Percentiles rank a stretch among this genome's conserved stretches.
Evolutionary conservation across 2,797 vertebrate genomes (phyloP).

Genomic region (Gouania willdenowi): DNA sequence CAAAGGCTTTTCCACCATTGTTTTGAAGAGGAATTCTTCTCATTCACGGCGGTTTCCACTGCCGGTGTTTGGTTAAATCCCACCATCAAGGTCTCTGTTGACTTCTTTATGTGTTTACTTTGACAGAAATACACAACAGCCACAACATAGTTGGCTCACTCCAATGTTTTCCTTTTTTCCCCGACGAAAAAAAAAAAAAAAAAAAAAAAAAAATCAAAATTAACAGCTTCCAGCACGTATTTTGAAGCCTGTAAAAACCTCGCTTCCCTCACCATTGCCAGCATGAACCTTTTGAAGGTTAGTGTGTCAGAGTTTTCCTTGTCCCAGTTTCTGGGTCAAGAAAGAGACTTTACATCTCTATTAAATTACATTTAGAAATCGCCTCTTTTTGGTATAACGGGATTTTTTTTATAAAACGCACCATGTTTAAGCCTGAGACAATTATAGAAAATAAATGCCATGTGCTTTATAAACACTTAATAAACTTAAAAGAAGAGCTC

Average conservation of each 20-base stretch:
- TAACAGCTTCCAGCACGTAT: conserved; percentile 43
- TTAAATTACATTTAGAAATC: conserved; percentile 39
- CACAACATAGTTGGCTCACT: conserved; percentile 67
- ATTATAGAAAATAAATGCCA: conserved; percentile 48
- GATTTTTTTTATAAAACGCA: conserved; percentile 51
- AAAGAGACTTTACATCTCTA: conserved; percentile 8
- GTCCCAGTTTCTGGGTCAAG: conserved; percentile 39
- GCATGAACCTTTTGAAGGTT: conserved; percentile 51
- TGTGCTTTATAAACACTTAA: conserved; percentile 55
- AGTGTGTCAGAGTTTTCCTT: conserved; percentile 58
- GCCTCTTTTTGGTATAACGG: conserved; percentile 41
- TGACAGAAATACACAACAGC: conserved; percentile 73
- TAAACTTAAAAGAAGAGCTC: conserved; percentile 55
- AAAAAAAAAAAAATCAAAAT: conserved; percentile 68
- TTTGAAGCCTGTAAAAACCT: conserved; percentile 46
- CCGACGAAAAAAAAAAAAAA: conserved; percentile 67
- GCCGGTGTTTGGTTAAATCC: conserved; percentile 57
- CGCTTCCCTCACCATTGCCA: conserved; percentile 50
- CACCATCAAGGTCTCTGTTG: conserved; percentile 52
- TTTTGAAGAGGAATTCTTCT: conserved; percentile 63
- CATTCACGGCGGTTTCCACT: conserved; percentile 66
- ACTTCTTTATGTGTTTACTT: conserved; percentile 71
- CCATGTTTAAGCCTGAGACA: conserved; percentile 62
- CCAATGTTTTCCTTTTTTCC: conserved; percentile 49
- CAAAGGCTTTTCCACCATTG: conserved; percentile 58